These are phyloP conservation scores for Acanthosepion lycidas DNA, from an alignment of 2,888 invertebrate genomes.

Conservation along the genomic window DNA sequence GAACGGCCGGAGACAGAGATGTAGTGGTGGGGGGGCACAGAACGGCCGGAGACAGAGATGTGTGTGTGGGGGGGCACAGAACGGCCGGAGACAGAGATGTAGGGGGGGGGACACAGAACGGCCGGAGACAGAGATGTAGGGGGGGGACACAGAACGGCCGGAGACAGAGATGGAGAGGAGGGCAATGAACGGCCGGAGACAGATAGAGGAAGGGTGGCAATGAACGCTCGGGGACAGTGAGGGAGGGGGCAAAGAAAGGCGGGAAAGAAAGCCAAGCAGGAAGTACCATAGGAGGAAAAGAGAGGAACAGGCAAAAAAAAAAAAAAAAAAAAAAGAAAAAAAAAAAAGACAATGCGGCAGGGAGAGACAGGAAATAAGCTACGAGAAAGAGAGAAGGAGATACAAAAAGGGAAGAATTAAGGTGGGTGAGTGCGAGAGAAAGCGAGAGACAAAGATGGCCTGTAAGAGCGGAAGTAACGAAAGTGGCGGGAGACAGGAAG, in stretches of 20 bases:
- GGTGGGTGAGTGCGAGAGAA: background rate
- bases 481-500: background rate
- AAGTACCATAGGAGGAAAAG: background rate
- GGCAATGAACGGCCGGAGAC: background rate
- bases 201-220: too few species aligned
- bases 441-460: background rate
- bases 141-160: too few species aligned
- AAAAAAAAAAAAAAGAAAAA: background rate
- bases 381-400: background rate
- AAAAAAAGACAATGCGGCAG: background rate
- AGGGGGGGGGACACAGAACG: background rate
- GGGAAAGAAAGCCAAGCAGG: background rate
- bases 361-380: background rate
- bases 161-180: background rate
- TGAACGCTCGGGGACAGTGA: too few species aligned
- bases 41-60: too few species aligned
- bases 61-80: too few species aligned
- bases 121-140: background rate
- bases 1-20: background rate
- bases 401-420: background rate
- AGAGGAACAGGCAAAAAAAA: background rate
- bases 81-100: background rate
- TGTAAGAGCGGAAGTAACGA: background rate
- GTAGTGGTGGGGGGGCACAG: too few species aligned
- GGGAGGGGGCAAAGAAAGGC: background rate